Evolutionary conservation across 1,140 invertebrate species (phyloP), one percentile per base, ranked within the genome.

Genomic region (Pachypeltis micranthus): DNA sequence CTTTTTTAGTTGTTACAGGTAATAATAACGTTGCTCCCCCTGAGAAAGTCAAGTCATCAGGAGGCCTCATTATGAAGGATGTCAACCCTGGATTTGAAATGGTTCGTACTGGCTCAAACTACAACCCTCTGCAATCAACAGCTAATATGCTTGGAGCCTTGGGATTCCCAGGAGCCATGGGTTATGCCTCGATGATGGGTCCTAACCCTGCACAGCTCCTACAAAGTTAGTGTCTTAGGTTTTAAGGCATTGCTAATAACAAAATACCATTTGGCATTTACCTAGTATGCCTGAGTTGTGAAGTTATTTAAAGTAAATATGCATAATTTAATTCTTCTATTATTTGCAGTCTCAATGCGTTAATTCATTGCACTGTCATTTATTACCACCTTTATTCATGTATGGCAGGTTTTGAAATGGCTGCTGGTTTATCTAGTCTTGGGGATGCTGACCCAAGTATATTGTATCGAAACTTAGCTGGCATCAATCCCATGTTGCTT

Each of bases 151-250:
- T 69, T 19, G 68, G 68, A 29, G 59, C 62, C 25, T 34, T 69
- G n/a, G 63, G 59, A 21, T 69, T 66, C 44, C 65, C 67, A 34
- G 55, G 61, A 66, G 54, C 44, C 56, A 62, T 58, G 44, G 58
- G 55, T 34, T 64, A 56, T 59, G 29, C 63, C 3, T 57, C 61
- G 14, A 66, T 65, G 62, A 54, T 67, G 31, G 59, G 65, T 29
- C 27, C 64, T 16, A 67, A 82, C 75, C 79, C 85, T 70, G 83
- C 84, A 68, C 83, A 85, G 70, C 80, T 87, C 73, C 79, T 88
- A 73, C 85, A 87, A 77, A 85, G 84, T 87, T 82, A 86, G 84
- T 84, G 69, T 25, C 28, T 29, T 51, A 3, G 4, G 23, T 12
- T n/a, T 57, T 23, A 24, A 2, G 55, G 26, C 26, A 24, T 4